These are phyloP conservation scores for Taenaris catops DNA, from an alignment of 2,888 invertebrate species.

Conservation along the genomic window DNA sequence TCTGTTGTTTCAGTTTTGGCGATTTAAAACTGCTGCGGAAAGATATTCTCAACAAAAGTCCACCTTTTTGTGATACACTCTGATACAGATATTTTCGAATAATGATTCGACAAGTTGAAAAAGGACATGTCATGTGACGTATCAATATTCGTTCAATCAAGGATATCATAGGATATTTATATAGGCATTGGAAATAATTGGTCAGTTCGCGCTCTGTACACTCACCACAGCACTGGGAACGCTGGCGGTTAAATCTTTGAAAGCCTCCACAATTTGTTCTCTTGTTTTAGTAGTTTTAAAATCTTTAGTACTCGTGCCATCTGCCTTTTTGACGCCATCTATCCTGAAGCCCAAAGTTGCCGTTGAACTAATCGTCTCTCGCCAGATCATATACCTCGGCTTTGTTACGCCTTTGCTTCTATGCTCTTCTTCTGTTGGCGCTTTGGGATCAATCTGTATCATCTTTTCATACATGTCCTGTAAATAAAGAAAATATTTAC, in stretches of 20 bases:
- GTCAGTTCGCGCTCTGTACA: too few species aligned
- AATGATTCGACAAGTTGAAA: too few species aligned
- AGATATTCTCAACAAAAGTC: too few species aligned
- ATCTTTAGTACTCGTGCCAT: slow-evolving; percentile 95
- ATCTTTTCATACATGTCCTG: slow-evolving; percentile 99
- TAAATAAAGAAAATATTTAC: slow-evolving; percentile 28
- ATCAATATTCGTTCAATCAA: too few species aligned
- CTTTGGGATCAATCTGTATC: slow-evolving; percentile 94
- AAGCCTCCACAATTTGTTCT: slow-evolving; percentile 89
- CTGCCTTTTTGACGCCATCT: slow-evolving; percentile 94
- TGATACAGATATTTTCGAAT: too few species aligned
- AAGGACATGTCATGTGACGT: too few species aligned
- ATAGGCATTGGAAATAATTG: too few species aligned
- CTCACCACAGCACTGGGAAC: slow-evolving; percentile 90
- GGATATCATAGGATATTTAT: too few species aligned
- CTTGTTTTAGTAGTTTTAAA: slow-evolving; percentile 95
- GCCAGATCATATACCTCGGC: slow-evolving; percentile 96
- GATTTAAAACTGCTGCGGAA: too few species aligned
- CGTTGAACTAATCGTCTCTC: slow-evolving; percentile 98
- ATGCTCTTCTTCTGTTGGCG: slow-evolving; percentile 95
- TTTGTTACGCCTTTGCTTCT: slow-evolving; percentile 95
- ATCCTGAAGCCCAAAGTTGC: slow-evolving; percentile 97
- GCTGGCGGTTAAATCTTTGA: slow-evolving; percentile 89
- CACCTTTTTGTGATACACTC: too few species aligned
- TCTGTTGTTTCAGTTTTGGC: too few species aligned